phyloP scores from a whole-genome alignment of 2,797 vertebrate species.

The Ambastaia sidthimunki region DNA sequence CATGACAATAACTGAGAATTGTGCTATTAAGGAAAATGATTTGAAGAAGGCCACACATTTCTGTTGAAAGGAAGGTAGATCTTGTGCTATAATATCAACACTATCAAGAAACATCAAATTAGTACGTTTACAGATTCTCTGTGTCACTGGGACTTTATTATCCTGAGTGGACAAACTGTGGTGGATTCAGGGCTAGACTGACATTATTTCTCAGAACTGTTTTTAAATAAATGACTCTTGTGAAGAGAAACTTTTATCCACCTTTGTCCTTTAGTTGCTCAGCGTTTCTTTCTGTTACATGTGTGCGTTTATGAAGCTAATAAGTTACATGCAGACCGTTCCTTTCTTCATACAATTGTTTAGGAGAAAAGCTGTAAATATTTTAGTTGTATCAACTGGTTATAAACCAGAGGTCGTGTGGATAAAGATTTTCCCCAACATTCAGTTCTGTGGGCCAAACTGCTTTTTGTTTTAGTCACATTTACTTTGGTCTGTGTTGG shows the following conservation, averaged over 20 bases:
- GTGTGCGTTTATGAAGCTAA: too few species aligned
- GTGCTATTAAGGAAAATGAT: too few species aligned
- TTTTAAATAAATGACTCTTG: neutral
- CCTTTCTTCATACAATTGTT: neutral
- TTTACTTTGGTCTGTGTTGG: neutral
- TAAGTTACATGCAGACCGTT: neutral
- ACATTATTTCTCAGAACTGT: neutral
- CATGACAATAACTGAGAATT: neutral
- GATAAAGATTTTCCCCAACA: too few species aligned
- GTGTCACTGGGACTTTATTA: too few species aligned
- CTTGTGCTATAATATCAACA: neutral
- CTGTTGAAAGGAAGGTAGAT: neutral
- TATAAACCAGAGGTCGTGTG: neutral
- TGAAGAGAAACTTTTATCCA: neutral
- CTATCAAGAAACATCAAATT: neutral
- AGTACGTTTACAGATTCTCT: neutral
- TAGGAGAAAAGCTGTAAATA: constrained; percentile 15
- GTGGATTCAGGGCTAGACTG: too few species aligned
- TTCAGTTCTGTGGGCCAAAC: neutral
- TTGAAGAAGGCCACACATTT: neutral
- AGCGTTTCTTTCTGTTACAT: neutral
- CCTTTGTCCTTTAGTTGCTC: neutral
- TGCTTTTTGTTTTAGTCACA: neutral
- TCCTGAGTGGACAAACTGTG: too few species aligned
- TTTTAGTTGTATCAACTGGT: neutral